Conservation (phyloP, 2,113 vertebrate genomes). For the Pachycephala philippinensis region DNA sequence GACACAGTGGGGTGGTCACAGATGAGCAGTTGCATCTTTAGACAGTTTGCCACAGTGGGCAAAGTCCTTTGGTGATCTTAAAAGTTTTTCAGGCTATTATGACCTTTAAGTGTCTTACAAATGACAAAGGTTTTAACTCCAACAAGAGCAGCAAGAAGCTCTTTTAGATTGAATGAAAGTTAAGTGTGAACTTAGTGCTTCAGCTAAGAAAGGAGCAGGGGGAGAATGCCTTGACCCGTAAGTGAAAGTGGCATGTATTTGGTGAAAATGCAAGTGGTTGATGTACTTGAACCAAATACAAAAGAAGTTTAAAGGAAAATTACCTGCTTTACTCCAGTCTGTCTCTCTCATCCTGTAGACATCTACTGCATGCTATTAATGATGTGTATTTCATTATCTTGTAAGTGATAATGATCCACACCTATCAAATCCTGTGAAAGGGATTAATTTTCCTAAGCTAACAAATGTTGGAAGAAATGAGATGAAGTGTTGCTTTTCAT, state of each 20-base stretch:
- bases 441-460: constrained; percentile 45
- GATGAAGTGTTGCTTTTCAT: constrained; percentile 14
- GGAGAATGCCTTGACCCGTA: not conserved
- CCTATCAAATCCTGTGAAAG: not conserved
- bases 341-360: not conserved
- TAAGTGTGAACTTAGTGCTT: not conserved
- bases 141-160: not conserved
- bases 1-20: not conserved
- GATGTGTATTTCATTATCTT: not conserved
- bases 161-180: not conserved
- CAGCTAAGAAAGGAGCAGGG: accelerated
- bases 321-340: not conserved
- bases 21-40: not conserved
- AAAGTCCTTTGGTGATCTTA: not conserved
- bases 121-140: not conserved
- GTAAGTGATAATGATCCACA: not conserved
- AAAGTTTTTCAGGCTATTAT: not conserved
- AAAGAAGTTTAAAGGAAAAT: not conserved
- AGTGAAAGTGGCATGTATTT: not conserved
- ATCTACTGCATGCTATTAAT: not conserved
- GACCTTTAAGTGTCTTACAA: not conserved
- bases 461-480: constrained; percentile 12
- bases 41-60: not conserved
- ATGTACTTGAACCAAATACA: not conserved
- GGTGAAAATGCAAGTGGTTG: not conserved